Percentiles rank a stretch among this genome's conserved stretches.
phyloP scores from a whole-genome alignment of 2,113 vertebrate genomes.

The Halcyon malimbica region DNA sequence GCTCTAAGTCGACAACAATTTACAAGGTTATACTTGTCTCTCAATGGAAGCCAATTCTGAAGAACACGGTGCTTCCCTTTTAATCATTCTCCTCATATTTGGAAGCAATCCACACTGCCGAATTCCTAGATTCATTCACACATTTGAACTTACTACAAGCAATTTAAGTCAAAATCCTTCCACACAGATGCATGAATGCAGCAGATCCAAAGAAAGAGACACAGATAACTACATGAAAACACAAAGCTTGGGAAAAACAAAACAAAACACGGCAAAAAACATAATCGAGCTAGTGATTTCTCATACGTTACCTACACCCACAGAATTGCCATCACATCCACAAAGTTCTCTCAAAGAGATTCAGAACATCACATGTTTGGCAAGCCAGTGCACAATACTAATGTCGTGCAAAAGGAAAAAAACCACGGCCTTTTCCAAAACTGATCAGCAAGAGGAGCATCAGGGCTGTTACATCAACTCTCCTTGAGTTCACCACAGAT shows the following conservation, averaged over 20 bases:
- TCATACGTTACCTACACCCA: not conserved
- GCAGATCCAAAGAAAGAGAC: conserved; percentile 58
- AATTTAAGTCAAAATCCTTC: not conserved
- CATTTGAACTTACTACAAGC: not conserved
- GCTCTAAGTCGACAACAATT: not conserved
- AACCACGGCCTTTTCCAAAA: not conserved
- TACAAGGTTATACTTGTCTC: not conserved
- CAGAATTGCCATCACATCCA: not conserved
- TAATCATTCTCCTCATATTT: not conserved
- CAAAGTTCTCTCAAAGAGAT: not conserved
- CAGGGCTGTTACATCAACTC: not conserved
- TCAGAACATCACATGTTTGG: not conserved
- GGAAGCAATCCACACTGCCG: not conserved
- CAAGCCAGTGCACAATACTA: not conserved
- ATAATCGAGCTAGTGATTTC: not conserved
- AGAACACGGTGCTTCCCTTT: not conserved
- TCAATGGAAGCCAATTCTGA: not conserved
- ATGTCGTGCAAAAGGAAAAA: not conserved
- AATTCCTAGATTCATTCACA: not conserved
- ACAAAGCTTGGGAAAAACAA: not conserved
- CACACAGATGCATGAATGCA: conserved; percentile 12
- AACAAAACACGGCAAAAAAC: not conserved
- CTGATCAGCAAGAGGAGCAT: not conserved
- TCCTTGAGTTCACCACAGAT: not conserved
- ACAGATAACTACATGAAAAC: not conserved